A percentile compares a stretch with the other conserved stretches of the same genome.
These are phyloP conservation scores for Pteria penguin DNA, from an alignment of 2,888 invertebrate species.

Conservation along the genomic window DNA sequence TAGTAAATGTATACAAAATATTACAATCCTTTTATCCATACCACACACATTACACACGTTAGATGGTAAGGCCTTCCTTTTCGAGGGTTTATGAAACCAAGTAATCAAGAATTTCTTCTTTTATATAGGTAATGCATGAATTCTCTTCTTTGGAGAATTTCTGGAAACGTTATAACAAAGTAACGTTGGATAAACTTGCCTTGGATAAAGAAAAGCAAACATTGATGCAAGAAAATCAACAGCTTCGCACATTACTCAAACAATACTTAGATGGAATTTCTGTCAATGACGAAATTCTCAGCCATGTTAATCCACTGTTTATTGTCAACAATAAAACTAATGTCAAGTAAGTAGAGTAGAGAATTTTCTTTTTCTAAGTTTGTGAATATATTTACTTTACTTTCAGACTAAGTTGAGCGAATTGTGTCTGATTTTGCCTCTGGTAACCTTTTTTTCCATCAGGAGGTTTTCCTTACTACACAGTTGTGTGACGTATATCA, in stretches of 20 bases:
- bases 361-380: background rate
- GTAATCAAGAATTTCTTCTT: background rate
- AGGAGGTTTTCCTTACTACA: too few relatives aligned
- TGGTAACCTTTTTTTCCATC: too few relatives aligned
- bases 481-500: too few relatives aligned
- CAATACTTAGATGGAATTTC: conserved; percentile 81
- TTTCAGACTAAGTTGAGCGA: too few relatives aligned
- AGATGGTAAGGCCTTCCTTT: too few relatives aligned
- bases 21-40: too few relatives aligned
- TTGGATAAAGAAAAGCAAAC: conserved; percentile 80
- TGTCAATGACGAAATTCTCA: conserved; percentile 80
- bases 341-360: conserved; percentile 77
- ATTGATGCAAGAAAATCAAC: conserved; percentile 84
- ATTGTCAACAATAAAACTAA: conserved; percentile 79
- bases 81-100: too few relatives aligned
- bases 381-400: background rate
- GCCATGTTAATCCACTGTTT: conserved; percentile 79
- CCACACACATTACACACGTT: too few relatives aligned
- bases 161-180: conserved; percentile 84
- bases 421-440: too few relatives aligned
- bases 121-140: conserved; percentile 78
- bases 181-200: conserved; percentile 82
- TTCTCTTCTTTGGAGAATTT: conserved; percentile 85
- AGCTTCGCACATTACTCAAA: conserved; percentile 78
- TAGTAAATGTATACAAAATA: too few relatives aligned